A percentile compares a stretch with the other conserved stretches of the same genome.
Conservation (phyloP, 1,140 invertebrate genomes). For the Aphaenogaster rudis region DNA sequence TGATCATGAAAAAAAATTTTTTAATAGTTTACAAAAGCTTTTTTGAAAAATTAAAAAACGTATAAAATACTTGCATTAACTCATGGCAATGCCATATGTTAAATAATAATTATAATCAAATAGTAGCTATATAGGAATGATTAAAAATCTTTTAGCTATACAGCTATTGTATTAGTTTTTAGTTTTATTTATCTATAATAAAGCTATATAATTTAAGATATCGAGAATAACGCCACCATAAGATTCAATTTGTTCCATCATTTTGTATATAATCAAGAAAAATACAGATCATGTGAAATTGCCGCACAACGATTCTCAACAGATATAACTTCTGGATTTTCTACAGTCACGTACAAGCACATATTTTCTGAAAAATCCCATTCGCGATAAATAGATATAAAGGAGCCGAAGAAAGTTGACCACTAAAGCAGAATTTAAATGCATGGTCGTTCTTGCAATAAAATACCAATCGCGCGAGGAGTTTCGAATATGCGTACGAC, state of each 20-base stretch:
- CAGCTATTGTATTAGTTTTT: background rate
- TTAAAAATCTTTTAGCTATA: background rate
- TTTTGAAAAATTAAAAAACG: background rate
- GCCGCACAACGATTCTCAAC: background rate
- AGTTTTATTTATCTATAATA: background rate
- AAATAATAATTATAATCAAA: background rate
- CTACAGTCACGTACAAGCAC: background rate
- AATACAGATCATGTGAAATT: background rate
- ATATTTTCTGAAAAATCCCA: background rate
- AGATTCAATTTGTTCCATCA: background rate
- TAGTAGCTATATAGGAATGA: background rate
- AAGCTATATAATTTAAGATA: background rate
- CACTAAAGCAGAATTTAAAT: conserved; percentile 13
- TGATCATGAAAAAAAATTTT: conserved; percentile 5
- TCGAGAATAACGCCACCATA: background rate
- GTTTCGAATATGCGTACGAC: conserved; percentile 41
- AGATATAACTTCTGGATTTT: background rate
- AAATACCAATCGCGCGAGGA: conserved; percentile 2
- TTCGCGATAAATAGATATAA: background rate
- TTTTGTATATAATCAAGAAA: background rate
- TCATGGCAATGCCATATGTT: background rate
- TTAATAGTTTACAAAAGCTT: background rate
- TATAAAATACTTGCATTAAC: background rate
- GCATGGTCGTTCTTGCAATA: background rate
- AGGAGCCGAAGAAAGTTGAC: background rate